These are phyloP conservation scores for Melanotaenia trifasciata DNA, from an alignment of 2,797 vertebrate genomes.

Conservation along the genomic window DNA sequence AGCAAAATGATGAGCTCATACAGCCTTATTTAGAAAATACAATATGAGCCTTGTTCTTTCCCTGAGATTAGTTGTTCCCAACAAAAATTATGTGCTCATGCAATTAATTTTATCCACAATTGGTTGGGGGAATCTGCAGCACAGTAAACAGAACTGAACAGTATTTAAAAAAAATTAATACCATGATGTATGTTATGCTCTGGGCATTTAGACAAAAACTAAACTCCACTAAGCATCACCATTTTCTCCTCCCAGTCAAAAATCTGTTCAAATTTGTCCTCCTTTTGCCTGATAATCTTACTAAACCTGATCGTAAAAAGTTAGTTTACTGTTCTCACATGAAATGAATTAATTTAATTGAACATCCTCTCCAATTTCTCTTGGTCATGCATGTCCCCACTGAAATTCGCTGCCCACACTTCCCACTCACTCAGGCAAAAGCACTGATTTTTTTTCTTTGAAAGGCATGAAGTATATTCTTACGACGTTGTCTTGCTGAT, in stretches of 20 bases:
- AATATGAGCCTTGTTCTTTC: background rate
- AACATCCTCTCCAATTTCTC: background rate
- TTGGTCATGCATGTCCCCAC: background rate
- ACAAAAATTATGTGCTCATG: conserved; percentile 3
- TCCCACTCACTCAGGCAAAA: background rate
- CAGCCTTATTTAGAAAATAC: background rate
- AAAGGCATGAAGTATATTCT: conserved; percentile 51
- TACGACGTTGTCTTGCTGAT: conserved; percentile 98
- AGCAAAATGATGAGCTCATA: background rate
- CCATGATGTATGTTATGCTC: background rate
- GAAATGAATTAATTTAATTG: conserved; percentile 26
- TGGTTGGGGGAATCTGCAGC: background rate
- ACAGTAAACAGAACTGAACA: background rate
- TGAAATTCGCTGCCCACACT: background rate
- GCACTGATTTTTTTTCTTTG: background rate
- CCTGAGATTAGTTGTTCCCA: background rate
- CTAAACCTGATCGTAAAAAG: conserved; percentile 6
- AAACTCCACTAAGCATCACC: background rate
- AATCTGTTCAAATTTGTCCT: background rate
- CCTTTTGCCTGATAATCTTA: background rate
- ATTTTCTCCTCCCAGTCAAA: background rate
- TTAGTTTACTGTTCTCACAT: conserved; percentile 23
- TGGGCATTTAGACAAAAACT: background rate
- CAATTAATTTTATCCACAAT: background rate
- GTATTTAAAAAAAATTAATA: conserved; percentile 1